phyloP scores from a whole-genome alignment of 2,797 vertebrate genomes.

The Tapera naevia region DNA sequence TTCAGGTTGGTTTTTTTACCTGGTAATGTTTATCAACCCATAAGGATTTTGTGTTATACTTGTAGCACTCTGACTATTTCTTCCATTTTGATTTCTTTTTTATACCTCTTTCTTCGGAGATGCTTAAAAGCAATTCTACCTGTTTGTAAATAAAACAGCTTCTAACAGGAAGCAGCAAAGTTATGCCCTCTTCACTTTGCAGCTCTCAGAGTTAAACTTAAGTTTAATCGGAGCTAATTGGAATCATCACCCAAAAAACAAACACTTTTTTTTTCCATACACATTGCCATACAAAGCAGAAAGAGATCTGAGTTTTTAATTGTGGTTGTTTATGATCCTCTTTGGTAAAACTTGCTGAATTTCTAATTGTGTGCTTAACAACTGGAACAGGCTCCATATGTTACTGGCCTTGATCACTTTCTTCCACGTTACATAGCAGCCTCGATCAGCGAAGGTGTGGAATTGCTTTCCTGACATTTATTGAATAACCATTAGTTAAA shows the following conservation, averaged over 20 bases:
- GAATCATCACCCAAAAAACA: not conserved
- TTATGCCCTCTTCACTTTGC: not conserved
- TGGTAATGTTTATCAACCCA: not conserved
- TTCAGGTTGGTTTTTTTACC: not conserved
- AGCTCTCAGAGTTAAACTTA: not conserved
- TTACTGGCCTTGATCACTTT: not conserved
- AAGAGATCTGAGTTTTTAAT: slow-evolving; percentile 14
- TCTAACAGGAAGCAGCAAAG: not conserved
- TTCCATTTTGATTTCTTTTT: not conserved
- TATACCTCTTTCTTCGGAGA: not conserved
- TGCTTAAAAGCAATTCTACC: not conserved
- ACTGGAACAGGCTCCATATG: not conserved
- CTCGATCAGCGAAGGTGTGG: not conserved
- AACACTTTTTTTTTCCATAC: not conserved
- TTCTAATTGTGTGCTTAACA: slow-evolving; percentile 41
- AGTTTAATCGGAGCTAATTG: not conserved
- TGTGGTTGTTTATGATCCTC: not conserved
- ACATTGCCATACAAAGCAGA: not conserved
- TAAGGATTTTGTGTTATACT: not conserved
- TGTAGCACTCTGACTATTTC: not conserved
- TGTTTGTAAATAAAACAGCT: not conserved
- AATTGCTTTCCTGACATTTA: slow-evolving; percentile 45
- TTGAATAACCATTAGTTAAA: slow-evolving; percentile 44
- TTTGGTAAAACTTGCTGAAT: not conserved
- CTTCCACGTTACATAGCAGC: slow-evolving; percentile 8